phyloP scores from a whole-genome alignment of 2,888 invertebrate genomes.

The Gastrophysa polygoni region DNA sequence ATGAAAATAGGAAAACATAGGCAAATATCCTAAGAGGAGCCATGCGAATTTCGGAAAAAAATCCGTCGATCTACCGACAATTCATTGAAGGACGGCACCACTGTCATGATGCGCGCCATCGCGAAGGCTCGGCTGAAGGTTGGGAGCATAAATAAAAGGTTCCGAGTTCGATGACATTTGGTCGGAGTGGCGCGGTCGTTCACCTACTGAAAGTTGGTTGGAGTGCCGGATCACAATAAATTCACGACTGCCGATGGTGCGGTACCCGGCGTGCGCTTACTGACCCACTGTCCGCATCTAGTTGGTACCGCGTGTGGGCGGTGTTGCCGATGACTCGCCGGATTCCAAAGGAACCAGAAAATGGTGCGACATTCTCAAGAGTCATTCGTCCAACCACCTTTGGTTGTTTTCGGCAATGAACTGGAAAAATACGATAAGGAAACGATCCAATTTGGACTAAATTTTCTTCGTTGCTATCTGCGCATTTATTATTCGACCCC shows the following conservation, averaged over 20 bases:
- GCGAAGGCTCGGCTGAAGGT: constrained; percentile 23
- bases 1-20: too few relatives aligned
- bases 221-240: constrained; percentile 35
- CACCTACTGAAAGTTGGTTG: constrained; percentile 56
- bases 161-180: constrained; percentile 53
- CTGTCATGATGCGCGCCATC: constrained; percentile 12
- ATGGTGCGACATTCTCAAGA: too few relatives aligned
- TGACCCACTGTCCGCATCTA: constrained; percentile 41
- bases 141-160: constrained; percentile 20
- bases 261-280: constrained; percentile 39
- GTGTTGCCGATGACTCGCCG: background rate
- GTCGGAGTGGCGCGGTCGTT: constrained; percentile 51
- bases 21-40: too few relatives aligned
- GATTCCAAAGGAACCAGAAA: too few relatives aligned
- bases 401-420: too few relatives aligned
- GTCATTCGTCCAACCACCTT: too few relatives aligned
- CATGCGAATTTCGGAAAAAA: background rate
- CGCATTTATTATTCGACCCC: too few relatives aligned
- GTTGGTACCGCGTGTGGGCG: background rate
- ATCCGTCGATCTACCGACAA: background rate
- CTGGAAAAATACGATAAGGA: too few relatives aligned
- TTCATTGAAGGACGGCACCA: background rate
- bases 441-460: too few relatives aligned
- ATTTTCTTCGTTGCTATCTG: too few relatives aligned
- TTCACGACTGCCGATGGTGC: constrained; percentile 24